Evolutionary conservation across 2,888 invertebrate genomes (phyloP).

Genomic region (Meloe dianella): DNA sequence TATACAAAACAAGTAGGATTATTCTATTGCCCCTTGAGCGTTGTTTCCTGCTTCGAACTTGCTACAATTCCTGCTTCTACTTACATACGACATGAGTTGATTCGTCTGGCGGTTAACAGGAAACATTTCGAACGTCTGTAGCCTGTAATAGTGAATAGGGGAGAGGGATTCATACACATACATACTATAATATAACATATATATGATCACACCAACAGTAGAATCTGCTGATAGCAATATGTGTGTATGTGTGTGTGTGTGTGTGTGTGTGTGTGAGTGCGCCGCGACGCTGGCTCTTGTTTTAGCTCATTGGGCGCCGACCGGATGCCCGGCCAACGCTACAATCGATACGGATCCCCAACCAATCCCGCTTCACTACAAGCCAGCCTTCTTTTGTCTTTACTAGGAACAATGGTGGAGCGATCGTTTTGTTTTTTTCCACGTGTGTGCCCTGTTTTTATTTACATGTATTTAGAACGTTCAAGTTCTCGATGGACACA

Average conservation of each 20-base stretch:
- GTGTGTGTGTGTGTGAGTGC: conserved; percentile 38
- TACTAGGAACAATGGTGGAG: conserved; percentile 59
- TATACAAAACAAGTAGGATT: background rate
- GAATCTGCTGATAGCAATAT: background rate
- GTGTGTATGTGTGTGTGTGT: too few relatives aligned
- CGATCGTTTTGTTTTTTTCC: conserved; percentile 55
- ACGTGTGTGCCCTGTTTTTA: conserved; percentile 38
- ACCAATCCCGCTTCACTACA: conserved; percentile 57
- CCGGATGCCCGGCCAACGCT: conserved; percentile 58
- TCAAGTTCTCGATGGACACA: background rate
- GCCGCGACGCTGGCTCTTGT: conserved; percentile 58
- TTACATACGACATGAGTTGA: background rate
- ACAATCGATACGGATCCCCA: conserved; percentile 58
- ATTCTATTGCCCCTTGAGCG: background rate
- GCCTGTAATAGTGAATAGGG: conserved; percentile 6
- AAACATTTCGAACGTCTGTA: conserved; percentile 10
- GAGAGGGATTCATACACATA: conserved; percentile 1
- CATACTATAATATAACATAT: background rate
- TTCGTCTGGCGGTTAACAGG: conserved; percentile 8
- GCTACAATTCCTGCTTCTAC: background rate
- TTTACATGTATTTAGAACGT: background rate
- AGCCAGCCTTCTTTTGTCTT: conserved; percentile 60
- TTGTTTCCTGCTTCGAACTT: background rate
- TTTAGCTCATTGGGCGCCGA: conserved; percentile 61
- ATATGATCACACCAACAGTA: background rate